Base-by-base conservation (phyloP, 2,113 vertebrate genomes). In the Pachycephala philippinensis region DNA sequence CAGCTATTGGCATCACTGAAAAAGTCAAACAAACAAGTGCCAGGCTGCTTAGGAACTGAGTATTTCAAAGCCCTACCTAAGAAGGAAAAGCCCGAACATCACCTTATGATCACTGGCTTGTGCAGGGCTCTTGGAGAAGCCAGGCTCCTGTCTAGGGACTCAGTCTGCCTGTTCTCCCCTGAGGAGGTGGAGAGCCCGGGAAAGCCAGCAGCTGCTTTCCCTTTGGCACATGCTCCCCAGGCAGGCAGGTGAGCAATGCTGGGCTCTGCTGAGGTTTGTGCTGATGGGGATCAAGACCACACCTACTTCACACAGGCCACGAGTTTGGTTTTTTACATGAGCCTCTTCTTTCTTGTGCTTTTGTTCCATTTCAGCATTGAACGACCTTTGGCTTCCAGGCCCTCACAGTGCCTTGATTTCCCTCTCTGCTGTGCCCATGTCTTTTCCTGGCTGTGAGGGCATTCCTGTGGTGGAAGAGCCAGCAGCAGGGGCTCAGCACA, bases 391-490 rank as follows among this genome's bases (percentile, higher is more conserved):
- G 28, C 23, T 70, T 37, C 27, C 44, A 19, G 37, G 13, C 35
- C 27, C 71, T 63, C 0, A 0, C 28, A 19, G 50, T 3, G 44
- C 72, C 47, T 50, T 4, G 11, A 47, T 75, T 56, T 56, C 44
- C 49, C 63, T 44, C 30, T 35, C 39, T 19, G 15, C 40, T 26
- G 22, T 1, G 7, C 31, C 70, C 59, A 24, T 6, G 35, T 13
- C 1, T 3, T 33, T 24, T 18, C 39, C 3, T 2, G 4, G 23
- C 57, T 3, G 1, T 4, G 23, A 44, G 20, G 1, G 22, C 35
- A 19, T 24, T n/a, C 30, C 3, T 0, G 0, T 6, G 31, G 70
- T 4, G 1, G 75, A 57, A 15, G 0, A 35, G 74, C 20, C 0
- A 1, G 53, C 63, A 54, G 31, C 70, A 20, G 47, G 39, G 42